Evolutionary conservation across 2,113 vertebrate genomes (phyloP).

Genomic region (Montifringilla adamsi): DNA sequence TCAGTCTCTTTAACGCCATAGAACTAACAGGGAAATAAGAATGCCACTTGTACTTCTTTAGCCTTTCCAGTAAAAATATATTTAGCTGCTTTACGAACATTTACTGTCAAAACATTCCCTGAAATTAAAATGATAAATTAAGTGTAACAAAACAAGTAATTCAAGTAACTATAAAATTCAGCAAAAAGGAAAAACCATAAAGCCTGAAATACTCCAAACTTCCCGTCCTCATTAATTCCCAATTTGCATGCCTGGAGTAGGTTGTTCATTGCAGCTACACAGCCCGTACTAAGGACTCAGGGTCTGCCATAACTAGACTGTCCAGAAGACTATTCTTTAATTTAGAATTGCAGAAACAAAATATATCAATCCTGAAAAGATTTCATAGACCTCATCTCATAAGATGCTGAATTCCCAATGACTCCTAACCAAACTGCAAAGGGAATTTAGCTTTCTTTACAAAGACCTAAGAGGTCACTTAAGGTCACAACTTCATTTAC

Average conservation of each 20-base stretch:
- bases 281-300: background rate
- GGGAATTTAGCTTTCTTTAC: background rate
- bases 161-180: background rate
- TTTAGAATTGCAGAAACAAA: background rate
- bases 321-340: background rate
- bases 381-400: background rate
- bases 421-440: background rate
- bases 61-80: background rate
- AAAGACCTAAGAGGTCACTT: background rate
- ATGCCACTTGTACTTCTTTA: background rate
- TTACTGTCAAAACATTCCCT: background rate
- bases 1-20: background rate
- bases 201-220: background rate
- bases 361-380: background rate
- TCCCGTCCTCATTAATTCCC: background rate
- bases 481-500: background rate
- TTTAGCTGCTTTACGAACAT: background rate
- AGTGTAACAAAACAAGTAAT: background rate
- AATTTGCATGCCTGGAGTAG: background rate
- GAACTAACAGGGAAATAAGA: background rate
- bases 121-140: conserved; percentile 18
- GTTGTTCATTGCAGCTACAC: background rate
- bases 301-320: background rate
- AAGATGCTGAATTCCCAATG: background rate
- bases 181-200: background rate